phyloP scores from a whole-genome alignment of 2,888 invertebrate genomes.

The Eupithecia insigniata region DNA sequence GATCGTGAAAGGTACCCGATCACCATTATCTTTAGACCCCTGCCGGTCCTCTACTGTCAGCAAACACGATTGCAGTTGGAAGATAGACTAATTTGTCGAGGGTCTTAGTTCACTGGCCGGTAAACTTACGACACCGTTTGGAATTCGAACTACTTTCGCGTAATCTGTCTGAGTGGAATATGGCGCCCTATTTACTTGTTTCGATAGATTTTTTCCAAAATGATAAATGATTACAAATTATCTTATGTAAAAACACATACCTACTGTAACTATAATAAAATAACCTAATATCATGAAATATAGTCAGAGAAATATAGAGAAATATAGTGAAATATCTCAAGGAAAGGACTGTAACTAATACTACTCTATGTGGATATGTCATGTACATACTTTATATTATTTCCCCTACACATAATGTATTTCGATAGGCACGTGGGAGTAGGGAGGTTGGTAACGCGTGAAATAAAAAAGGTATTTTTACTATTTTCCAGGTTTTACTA shows the following conservation, averaged over 20 bases:
- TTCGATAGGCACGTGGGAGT: no score
- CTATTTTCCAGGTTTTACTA: no score
- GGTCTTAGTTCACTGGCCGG: slow-evolving; percentile 63
- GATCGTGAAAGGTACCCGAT: slow-evolving; percentile 82
- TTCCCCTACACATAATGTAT: no score
- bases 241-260: not conserved
- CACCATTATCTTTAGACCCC: slow-evolving; percentile 64
- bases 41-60: slow-evolving; percentile 53
- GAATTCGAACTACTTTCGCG: slow-evolving; percentile 83
- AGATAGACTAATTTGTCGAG: slow-evolving; percentile 59
- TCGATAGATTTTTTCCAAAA: not conserved
- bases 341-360: no score
- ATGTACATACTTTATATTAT: no score
- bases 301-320: no score
- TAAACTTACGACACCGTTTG: slow-evolving; percentile 79
- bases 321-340: no score
- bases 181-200: slow-evolving; percentile 67
- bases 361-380: no score
- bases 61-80: slow-evolving; percentile 44
- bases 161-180: slow-evolving; percentile 75
- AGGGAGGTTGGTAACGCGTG: no score
- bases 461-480: no score
- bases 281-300: no score
- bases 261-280: no score
- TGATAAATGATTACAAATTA: not conserved